Evolutionary conservation across 2,113 vertebrate species (phyloP).

Genomic region (Cranoglanis bouderius): DNA sequence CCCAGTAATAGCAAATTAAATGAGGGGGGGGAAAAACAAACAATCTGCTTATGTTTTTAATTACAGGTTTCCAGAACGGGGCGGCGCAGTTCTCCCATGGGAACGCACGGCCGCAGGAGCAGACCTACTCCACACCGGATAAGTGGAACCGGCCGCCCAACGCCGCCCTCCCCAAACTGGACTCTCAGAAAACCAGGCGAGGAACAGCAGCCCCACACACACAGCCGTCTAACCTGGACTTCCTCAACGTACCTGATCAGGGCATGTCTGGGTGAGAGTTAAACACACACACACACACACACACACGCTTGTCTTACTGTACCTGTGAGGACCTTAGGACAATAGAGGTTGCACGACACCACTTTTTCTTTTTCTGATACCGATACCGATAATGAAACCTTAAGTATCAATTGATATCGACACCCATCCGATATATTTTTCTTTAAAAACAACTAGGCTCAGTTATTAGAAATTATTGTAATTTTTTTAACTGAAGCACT

Average conservation of each 20-base stretch:
- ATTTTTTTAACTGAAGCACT: no score
- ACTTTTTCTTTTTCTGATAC: not conserved
- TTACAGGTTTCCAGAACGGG: slow-evolving; percentile 80
- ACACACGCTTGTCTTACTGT: not conserved
- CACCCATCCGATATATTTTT: no score
- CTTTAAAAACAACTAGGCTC: no score
- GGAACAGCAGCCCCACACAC: slow-evolving; percentile 52
- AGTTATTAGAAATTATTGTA: no score
- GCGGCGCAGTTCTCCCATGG: slow-evolving; percentile 68
- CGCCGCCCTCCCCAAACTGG: slow-evolving; percentile 64
- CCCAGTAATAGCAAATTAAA: not conserved
- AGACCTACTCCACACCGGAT: slow-evolving; percentile 65
- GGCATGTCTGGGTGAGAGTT: slow-evolving; percentile 87
- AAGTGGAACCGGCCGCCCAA: slow-evolving; percentile 69
- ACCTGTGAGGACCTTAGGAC: not conserved
- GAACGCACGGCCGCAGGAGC: not conserved
- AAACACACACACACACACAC: not conserved
- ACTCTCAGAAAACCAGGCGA: slow-evolving; percentile 58
- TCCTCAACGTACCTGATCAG: slow-evolving; percentile 93
- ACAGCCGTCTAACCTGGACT: slow-evolving; percentile 81
- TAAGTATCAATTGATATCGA: no score
- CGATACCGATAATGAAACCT: not conserved
- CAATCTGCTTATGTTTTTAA: slow-evolving; percentile 6
- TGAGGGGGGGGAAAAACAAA: not conserved
- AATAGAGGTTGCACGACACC: not conserved